Conservation (phyloP, 2,113 vertebrate species). For the Xiphophorus couchianus region DNA sequence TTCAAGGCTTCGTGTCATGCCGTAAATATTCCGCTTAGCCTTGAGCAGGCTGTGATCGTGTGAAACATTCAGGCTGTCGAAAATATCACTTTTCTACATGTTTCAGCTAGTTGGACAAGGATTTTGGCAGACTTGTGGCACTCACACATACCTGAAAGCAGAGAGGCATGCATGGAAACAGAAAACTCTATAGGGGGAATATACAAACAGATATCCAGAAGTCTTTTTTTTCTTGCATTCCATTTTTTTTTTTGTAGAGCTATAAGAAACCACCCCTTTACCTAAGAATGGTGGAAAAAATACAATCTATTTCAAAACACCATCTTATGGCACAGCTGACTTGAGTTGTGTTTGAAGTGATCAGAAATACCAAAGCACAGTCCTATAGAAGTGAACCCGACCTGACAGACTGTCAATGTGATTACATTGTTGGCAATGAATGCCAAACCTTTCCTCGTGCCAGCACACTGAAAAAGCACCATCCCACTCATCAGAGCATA, state of each 20-base stretch:
- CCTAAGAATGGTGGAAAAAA: too few species aligned
- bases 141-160: not conserved
- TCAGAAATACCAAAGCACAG: not conserved
- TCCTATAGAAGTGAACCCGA: not conserved
- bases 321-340: not conserved
- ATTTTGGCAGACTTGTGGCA: not conserved
- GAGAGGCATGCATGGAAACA: not conserved
- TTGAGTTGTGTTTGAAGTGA: not conserved
- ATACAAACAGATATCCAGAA: not conserved
- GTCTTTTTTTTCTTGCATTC: not conserved
- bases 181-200: not conserved
- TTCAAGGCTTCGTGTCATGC: not conserved
- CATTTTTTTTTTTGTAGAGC: not conserved
- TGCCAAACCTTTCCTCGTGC: not conserved
- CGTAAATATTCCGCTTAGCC: not conserved
- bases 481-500: too few species aligned
- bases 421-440: not conserved
- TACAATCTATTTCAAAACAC: too few species aligned
- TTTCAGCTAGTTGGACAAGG: not conserved
- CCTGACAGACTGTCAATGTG: not conserved
- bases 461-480: not conserved
- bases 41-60: not conserved
- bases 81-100: constrained; percentile 6
- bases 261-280: not conserved
- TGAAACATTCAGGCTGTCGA: constrained; percentile 1